phyloP scores from a whole-genome alignment of 2,797 vertebrate genomes.

The Chloroceryle amazona region DNA sequence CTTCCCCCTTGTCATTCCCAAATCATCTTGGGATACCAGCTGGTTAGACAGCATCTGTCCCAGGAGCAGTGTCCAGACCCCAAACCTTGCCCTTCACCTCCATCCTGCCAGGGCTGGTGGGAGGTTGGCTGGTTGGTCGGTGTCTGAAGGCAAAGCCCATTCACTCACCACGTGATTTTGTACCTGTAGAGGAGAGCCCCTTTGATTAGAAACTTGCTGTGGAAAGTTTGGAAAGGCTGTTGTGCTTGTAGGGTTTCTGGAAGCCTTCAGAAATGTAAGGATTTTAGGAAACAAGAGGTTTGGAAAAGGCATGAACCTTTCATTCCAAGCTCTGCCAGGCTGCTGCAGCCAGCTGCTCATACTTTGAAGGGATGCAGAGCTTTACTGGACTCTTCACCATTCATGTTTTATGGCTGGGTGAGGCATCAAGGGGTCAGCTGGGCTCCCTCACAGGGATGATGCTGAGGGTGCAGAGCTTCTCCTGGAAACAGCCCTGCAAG shows the following conservation, averaged over 20 bases:
- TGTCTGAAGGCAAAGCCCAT: neutral
- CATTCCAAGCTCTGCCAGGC: neutral
- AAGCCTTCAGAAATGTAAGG: neutral
- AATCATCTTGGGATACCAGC: rapidly evolving
- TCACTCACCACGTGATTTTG: neutral
- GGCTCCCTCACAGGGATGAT: rapidly evolving
- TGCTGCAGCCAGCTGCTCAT: neutral
- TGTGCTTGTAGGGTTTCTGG: neutral
- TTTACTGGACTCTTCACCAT: neutral
- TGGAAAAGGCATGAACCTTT: neutral
- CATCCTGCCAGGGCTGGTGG: neutral
- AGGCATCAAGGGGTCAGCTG: neutral
- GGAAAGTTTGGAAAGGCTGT: rapidly evolving
- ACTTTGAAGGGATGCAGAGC: neutral
- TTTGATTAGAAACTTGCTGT: neutral
- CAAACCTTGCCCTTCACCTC: neutral
- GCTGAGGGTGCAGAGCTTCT: neutral
- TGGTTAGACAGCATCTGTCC: neutral
- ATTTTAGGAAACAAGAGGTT: neutral
- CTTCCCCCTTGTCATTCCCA: rapidly evolving
- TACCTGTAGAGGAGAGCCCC: rapidly evolving
- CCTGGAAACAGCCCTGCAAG: rapidly evolving
- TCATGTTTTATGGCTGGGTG: neutral
- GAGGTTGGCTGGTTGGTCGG: neutral
- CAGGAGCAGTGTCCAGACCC: rapidly evolving